Base-by-base conservation (phyloP, 2,797 vertebrate species). In the Pteronotus mesoamericanus region DNA sequence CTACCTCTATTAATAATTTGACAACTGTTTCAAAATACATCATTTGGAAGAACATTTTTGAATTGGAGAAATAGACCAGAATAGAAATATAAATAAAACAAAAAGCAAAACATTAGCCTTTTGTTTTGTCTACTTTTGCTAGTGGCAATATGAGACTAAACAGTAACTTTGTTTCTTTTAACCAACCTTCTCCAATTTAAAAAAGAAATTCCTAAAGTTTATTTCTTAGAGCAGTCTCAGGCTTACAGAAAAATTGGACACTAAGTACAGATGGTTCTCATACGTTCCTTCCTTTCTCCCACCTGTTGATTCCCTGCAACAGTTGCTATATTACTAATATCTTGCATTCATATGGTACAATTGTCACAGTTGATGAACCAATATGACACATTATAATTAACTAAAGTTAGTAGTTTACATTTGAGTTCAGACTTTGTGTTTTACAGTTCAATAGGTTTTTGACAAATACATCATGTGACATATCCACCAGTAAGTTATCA, bases 1-100 rank as follows among this genome's bases (percentile, higher is more conserved):
- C 26, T 94, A 91, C 88, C 90, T 97, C 94, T 97, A 91, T 97
- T 97, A 97, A 97, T 95, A 96, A 89, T 84, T 69, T 97, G 94
- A 96, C 94, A 97, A 96, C 90, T 95, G 90, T 95, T 95, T 66
- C 66, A 94, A 97, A 97, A 86, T 89, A 80, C 18, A 72, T 72
- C 48, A 37, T 96, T 96, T 89, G 90, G 66, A 46, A 89, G 53
- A 96, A 89, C 14, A 91, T 66, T 89, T 92, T 96, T 97, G 64
- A 96, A 75, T 64, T 80, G 37, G 61, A 94, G 64, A 96, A 96
- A 82, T 29, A 95, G 19, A 91, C 68, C 7, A 89, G 83, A 96
- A 94, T 82, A 96, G 89, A 94, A 95, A 93, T 80, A 84, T 42
- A 97, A 96, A 96, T 78, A 91, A 96, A 92, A 34, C 66, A 80